Evolutionary conservation across 2,888 invertebrate species (phyloP), one percentile per base, ranked within the genome.

Genomic region (Amphipoea lucens): DNA sequence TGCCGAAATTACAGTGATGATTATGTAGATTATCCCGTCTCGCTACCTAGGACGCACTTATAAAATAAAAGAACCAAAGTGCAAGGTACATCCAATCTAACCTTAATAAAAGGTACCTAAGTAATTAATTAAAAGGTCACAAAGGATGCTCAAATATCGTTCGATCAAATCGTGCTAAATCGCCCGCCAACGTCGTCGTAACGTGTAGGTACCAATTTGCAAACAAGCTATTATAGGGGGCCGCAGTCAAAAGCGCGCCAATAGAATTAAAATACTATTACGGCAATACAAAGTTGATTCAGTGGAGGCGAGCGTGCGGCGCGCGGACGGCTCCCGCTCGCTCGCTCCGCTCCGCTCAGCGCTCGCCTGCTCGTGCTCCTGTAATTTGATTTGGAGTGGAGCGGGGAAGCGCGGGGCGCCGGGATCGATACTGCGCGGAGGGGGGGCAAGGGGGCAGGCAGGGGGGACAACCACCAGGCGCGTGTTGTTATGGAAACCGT

Each of bases 241-340:
- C 90, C 91, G 91, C 94, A 94, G 93, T 94, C 93, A 95, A 96
- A 96, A 95, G 95, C 95, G 94, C 94, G 95, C 94, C 94, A 95
- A 96, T 95, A 94, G 94, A 96, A 96, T 96, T 96, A 96, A 96
- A 96, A 96, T 96, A 96, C 96, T 95, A 96, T 96, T 96, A 96
- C 94, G 94, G 93, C 95, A 92, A 95, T 96, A 95, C 95, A 95
- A 94, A 95, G 95, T 96, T 96, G 96, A 96, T 96, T 95, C 95
- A 96, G 92, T 90, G 88, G 90, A 88, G 86, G 82, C 79, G 72
- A 82, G 79, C 82, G 79, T 72, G 76, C 51, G 78, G 76, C 78
- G 78, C 74, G 82, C 70, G 79, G 74, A 51, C 83, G 83, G 83
- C 83, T 88, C 88, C 87, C 88, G 91, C 92, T 87, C 88, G 91